These are phyloP conservation scores for Rhinophrynus dorsalis DNA, from an alignment of 2,797 vertebrate species.

Conservation along the genomic window DNA sequence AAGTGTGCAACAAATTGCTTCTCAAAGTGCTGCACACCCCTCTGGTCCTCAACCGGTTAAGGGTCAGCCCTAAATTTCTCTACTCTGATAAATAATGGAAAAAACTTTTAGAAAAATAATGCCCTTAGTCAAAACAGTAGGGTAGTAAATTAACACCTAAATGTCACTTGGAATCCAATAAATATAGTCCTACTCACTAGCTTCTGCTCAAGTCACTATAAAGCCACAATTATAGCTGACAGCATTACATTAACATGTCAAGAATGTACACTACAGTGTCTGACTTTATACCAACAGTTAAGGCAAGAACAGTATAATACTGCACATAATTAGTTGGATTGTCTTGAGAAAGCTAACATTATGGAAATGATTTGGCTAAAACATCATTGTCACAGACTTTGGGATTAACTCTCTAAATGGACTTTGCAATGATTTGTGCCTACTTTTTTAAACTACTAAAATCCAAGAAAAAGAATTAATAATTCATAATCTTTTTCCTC, in stretches of 20 bases:
- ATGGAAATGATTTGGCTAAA: neutral
- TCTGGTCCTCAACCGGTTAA: too few relatives aligned
- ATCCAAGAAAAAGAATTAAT: too few relatives aligned
- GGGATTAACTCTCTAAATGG: too few relatives aligned
- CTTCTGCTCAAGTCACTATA: slow-evolving; percentile 32
- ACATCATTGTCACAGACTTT: neutral
- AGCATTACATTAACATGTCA: slow-evolving; percentile 46
- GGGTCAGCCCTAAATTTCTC: neutral
- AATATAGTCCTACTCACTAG: slow-evolving; percentile 37
- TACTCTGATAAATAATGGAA: slow-evolving; percentile 25
- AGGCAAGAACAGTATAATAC: slow-evolving; percentile 18
- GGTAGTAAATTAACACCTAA: slow-evolving; percentile 40
- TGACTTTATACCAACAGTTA: slow-evolving; percentile 23
- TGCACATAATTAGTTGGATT: slow-evolving; percentile 32
- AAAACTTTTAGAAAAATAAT: slow-evolving; percentile 28
- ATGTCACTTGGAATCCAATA: slow-evolving; percentile 41
- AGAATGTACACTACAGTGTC: slow-evolving; percentile 22
- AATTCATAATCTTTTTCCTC: too few relatives aligned
- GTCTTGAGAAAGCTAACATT: slow-evolving; percentile 15
- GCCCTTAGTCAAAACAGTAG: slow-evolving; percentile 37
- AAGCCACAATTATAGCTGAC: slow-evolving; percentile 41
- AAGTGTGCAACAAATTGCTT: too few relatives aligned
- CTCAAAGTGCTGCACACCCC: too few relatives aligned
- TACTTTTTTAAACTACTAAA: too few relatives aligned
- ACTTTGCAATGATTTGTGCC: too few relatives aligned